Conservation (phyloP, 2,113 vertebrate species). For the Gymnogyps californianus region DNA sequence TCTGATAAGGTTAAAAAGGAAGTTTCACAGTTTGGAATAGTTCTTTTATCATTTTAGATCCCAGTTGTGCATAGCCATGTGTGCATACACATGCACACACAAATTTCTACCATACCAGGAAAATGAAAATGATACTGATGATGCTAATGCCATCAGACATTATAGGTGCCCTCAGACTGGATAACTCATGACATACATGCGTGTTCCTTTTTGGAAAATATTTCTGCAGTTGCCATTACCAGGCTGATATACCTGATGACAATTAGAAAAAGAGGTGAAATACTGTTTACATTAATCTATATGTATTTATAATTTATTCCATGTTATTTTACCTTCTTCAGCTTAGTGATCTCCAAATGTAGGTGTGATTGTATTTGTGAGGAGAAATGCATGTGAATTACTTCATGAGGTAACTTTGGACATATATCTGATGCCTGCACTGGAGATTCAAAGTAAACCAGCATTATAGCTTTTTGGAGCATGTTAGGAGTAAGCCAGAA, state of each 20-base stretch:
- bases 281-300: slow-evolving; percentile 25
- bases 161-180: not conserved
- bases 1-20: not conserved
- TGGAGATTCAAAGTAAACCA: not conserved
- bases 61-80: not conserved
- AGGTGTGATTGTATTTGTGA: slow-evolving; percentile 13
- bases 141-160: not conserved
- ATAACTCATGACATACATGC: not conserved
- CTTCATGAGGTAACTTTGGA: slow-evolving; percentile 33
- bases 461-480: slow-evolving; percentile 1
- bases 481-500: not conserved
- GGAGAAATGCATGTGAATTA: slow-evolving; percentile 26
- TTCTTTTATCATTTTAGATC: not conserved
- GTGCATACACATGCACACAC: too few relatives aligned
- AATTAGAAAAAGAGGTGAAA: slow-evolving; percentile 23
- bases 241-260: not conserved
- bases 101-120: not conserved
- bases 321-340: slow-evolving; percentile 40
- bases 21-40: not conserved
- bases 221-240: slow-evolving; percentile 15
- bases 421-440: not conserved
- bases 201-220: not conserved
- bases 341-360: slow-evolving; percentile 53
- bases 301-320: slow-evolving; percentile 49
- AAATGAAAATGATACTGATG: not conserved